Percentiles rank a stretch among this genome's conserved stretches.
These are phyloP conservation scores for Euura lappo DNA, from an alignment of 1,140 invertebrate species.

Conservation along the genomic window DNA sequence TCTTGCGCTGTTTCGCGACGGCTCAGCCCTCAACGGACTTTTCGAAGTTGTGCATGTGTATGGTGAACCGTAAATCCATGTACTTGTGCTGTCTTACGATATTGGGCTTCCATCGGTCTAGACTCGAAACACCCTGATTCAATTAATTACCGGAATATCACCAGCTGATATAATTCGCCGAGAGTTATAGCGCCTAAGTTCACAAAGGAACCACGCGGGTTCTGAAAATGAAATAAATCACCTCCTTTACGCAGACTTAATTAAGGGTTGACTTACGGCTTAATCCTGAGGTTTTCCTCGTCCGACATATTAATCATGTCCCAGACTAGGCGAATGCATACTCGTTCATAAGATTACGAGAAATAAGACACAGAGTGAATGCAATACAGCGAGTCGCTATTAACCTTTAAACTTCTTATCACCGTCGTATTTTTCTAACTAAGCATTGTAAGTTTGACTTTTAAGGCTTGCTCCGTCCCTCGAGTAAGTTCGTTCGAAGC, in stretches of 20 bases:
- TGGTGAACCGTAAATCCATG: background rate
- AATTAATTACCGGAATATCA: conserved; percentile 56
- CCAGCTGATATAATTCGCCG: conserved; percentile 40
- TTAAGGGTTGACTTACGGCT: background rate
- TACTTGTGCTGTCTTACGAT: background rate
- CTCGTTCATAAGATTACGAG: too few species aligned
- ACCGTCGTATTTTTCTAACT: too few species aligned
- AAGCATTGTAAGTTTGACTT: too few species aligned
- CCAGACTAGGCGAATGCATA: background rate
- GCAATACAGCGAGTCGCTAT: too few species aligned
- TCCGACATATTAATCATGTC: background rate
- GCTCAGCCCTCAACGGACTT: background rate
- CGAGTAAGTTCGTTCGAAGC: too few species aligned
- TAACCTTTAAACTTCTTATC: too few species aligned
- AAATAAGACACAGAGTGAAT: too few species aligned
- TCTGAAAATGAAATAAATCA: conserved; percentile 5
- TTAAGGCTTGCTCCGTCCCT: too few species aligned
- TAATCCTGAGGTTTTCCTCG: background rate
- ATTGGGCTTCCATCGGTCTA: background rate
- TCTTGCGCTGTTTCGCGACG: background rate
- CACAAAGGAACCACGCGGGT: conserved; percentile 13
- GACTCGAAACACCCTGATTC: conserved; percentile 47
- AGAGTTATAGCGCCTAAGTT: conserved; percentile 46
- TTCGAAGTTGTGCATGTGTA: background rate
- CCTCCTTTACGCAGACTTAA: background rate